Evolutionary conservation across 92 coral and sea anemone species (phyloP).

Genomic region (Meandrina meandrites): DNA sequence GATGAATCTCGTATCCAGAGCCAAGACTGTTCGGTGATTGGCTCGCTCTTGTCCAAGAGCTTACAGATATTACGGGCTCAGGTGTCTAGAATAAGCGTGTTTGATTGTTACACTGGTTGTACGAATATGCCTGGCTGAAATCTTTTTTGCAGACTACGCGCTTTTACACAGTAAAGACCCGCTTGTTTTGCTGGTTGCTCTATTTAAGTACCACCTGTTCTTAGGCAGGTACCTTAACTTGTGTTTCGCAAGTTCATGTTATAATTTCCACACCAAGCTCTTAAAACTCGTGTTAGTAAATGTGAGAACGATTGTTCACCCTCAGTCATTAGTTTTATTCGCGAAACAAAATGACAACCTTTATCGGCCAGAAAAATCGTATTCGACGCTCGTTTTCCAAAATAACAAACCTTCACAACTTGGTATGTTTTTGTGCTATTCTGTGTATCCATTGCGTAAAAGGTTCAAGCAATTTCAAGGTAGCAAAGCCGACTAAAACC

Average conservation of each 20-base stretch:
- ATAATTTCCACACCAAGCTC: neutral
- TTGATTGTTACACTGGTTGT: neutral
- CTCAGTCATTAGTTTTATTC: neutral
- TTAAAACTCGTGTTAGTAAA: neutral
- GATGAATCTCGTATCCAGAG: too few species aligned
- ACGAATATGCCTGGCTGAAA: neutral
- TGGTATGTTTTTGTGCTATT: neutral
- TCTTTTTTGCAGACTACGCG: neutral
- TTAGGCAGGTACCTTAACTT: neutral
- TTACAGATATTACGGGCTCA: too few species aligned
- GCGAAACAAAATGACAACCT: neutral
- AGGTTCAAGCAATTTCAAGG: neutral
- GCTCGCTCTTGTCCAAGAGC: too few species aligned
- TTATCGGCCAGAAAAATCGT: neutral
- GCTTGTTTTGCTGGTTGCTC: neutral
- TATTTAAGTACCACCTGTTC: neutral
- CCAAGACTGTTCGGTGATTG: too few species aligned
- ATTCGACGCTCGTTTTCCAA: neutral
- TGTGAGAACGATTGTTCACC: neutral
- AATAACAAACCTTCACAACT: neutral
- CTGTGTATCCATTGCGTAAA: neutral
- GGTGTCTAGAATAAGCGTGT: too few species aligned
- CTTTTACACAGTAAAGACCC: neutral
- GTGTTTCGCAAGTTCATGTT: neutral
- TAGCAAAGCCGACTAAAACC: constrained; percentile 68